phyloP scores from a whole-genome alignment of 37 sponge, comb jelly and placozoan species.

The Theonella swinhoei region DNA sequence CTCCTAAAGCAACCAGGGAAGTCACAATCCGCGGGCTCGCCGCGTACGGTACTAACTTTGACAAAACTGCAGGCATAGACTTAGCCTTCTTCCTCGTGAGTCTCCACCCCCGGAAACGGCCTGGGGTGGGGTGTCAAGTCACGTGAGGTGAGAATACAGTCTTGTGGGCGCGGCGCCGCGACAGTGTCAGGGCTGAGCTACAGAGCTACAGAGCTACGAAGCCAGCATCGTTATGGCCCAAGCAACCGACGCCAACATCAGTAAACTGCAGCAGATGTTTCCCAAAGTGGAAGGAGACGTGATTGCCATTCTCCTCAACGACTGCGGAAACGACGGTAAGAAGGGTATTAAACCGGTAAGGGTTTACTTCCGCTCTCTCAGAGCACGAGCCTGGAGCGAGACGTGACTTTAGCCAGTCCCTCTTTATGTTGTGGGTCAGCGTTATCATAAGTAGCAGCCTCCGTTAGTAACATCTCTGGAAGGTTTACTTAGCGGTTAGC shows the following conservation, averaged over 20 bases:
- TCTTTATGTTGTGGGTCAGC: too few species aligned
- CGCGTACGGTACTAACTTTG: not conserved
- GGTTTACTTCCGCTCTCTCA: too few species aligned
- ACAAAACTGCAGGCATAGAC: not conserved
- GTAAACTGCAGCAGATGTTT: constrained; percentile 46
- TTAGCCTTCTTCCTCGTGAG: not conserved
- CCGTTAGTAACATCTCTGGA: too few species aligned
- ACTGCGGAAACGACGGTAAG: constrained; percentile 39
- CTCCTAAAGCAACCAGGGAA: not conserved
- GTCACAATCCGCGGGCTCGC: not conserved
- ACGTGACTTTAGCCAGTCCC: too few species aligned
- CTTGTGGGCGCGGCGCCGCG: too few species aligned
- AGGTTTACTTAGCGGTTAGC: too few species aligned
- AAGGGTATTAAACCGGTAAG: not conserved
- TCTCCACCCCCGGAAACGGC: not conserved
- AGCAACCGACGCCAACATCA: constrained; percentile 2
- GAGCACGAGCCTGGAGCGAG: too few species aligned
- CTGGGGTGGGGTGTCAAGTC: too few species aligned
- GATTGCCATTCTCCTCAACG: constrained; percentile 35
- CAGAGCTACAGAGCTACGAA: too few species aligned
- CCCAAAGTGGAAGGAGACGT: constrained; percentile 51
- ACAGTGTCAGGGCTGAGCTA: too few species aligned
- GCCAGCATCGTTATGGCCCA: not conserved
- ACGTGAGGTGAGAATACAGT: too few species aligned
- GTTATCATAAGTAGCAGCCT: too few species aligned